These are phyloP conservation scores for Drosophila kikkawai DNA, from an alignment of 1,140 invertebrate genomes.

Conservation along the genomic window DNA sequence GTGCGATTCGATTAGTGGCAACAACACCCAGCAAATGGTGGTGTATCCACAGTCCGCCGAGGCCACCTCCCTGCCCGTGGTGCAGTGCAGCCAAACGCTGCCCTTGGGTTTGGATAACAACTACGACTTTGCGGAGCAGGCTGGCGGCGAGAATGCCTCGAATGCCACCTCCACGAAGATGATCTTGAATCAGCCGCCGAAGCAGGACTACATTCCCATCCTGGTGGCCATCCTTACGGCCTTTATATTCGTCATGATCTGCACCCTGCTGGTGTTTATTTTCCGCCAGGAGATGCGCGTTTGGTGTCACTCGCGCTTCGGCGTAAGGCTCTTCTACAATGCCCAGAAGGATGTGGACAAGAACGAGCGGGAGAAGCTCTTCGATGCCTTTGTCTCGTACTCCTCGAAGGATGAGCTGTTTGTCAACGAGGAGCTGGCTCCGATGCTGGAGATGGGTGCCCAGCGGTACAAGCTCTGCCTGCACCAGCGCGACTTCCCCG, in stretches of 20 bases:
- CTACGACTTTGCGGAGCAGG: slow-evolving; percentile 66
- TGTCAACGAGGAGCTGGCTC: slow-evolving; percentile 94
- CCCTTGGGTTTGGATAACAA: slow-evolving; percentile 61
- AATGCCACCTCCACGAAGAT: slow-evolving; percentile 82
- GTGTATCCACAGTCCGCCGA: slow-evolving; percentile 52
- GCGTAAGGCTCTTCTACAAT: slow-evolving; percentile 92
- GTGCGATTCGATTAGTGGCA: slow-evolving; percentile 51
- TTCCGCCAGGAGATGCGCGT: slow-evolving; percentile 95
- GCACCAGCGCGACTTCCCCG: slow-evolving; percentile 95
- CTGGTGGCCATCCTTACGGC: slow-evolving; percentile 89
- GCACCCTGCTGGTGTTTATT: slow-evolving; percentile 91
- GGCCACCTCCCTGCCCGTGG: slow-evolving; percentile 42
- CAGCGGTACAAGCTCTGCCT: slow-evolving; percentile 96
- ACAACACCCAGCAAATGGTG: slow-evolving; percentile 85
- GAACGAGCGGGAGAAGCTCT: slow-evolving; percentile 94
- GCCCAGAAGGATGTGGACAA: slow-evolving; percentile 89
- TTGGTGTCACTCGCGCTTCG: slow-evolving; percentile 95
- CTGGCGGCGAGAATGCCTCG: slow-evolving; percentile 42
- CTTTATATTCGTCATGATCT: slow-evolving; percentile 89
- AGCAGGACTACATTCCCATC: slow-evolving; percentile 92
- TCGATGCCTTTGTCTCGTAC: slow-evolving; percentile 97
- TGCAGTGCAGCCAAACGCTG: slow-evolving; percentile 71
- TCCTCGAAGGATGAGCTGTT: slow-evolving; percentile 97
- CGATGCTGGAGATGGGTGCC: slow-evolving; percentile 90
- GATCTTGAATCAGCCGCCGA: slow-evolving; percentile 84